phyloP scores from a whole-genome alignment of 2,113 vertebrate genomes.

The Speoplatyrhinus poulsoni region DNA sequence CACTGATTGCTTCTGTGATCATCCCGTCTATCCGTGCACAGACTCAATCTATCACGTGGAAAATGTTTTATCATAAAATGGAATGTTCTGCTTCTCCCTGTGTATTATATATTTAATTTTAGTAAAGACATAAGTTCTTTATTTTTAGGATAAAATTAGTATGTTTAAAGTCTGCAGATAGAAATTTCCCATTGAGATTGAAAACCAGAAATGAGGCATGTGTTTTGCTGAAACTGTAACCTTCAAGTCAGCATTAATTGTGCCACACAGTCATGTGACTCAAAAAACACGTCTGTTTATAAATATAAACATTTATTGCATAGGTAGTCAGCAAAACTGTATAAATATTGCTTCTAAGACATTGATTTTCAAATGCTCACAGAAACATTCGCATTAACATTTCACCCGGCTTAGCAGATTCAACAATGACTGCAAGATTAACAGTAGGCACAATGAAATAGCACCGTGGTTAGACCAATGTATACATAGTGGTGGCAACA shows the following conservation, averaged over 20 bases:
- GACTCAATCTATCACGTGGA: no score
- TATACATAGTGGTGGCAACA: constrained; percentile 16
- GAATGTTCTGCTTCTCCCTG: no score
- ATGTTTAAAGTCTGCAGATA: no score
- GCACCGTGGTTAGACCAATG: constrained; percentile 14
- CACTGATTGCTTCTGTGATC: no score
- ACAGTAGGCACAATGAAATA: constrained; percentile 28
- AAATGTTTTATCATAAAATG: no score
- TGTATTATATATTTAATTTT: no score
- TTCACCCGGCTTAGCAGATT: constrained; percentile 12
- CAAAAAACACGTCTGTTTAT: constrained; percentile 37
- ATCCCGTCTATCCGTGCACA: no score
- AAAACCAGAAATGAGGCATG: neutral
- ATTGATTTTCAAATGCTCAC: constrained; percentile 4
- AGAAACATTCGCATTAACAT: constrained; percentile 19
- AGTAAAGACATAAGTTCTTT: no score
- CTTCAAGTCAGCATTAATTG: neutral
- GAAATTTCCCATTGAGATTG: no score
- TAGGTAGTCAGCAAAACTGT: constrained; percentile 4
- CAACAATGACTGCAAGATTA: constrained; percentile 8
- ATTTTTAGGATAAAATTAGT: no score
- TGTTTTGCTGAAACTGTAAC: neutral
- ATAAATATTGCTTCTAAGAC: constrained; percentile 27
- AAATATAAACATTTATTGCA: constrained; percentile 72
- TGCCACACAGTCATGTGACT: neutral